Conservation (phyloP, 2,113 vertebrate genomes). For the Anoplopoma fimbria region DNA sequence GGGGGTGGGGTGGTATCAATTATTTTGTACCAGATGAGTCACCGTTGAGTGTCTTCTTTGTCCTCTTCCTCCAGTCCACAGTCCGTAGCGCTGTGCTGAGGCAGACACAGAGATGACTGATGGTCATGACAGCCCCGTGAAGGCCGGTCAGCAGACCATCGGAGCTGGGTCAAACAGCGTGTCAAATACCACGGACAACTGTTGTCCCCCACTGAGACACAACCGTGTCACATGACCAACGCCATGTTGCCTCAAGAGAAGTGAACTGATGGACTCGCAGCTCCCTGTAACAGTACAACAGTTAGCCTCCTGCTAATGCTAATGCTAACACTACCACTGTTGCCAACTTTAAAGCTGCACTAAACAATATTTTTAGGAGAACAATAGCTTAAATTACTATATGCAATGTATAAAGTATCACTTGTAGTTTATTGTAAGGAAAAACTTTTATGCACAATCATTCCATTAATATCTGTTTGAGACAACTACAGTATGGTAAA, state of each 20-base stretch:
- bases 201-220: slow-evolving; percentile 4
- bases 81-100: neutral
- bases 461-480: neutral
- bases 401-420: neutral
- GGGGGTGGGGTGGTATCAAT: neutral
- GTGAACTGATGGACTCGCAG: neutral
- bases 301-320: neutral
- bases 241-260: neutral
- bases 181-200: slow-evolving; percentile 31
- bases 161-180: neutral
- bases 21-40: slow-evolving; percentile 34
- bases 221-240: neutral
- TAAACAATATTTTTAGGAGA: neutral
- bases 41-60: neutral
- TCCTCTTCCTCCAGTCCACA: slow-evolving; percentile 11
- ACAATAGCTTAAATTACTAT: neutral
- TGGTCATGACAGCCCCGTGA: slow-evolving; percentile 40
- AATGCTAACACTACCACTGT: neutral
- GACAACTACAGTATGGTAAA: neutral
- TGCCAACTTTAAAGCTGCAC: neutral
- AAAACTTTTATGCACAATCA: too few relatives aligned
- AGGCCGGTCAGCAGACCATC: slow-evolving; percentile 10
- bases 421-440: neutral
- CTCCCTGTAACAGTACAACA: neutral
- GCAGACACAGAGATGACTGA: slow-evolving; percentile 15